A percentile compares a stretch with the other conserved stretches of the same genome.
These are phyloP conservation scores for Leptothorax acervorum DNA, from an alignment of 2,888 invertebrate genomes.

Conservation along the genomic window DNA sequence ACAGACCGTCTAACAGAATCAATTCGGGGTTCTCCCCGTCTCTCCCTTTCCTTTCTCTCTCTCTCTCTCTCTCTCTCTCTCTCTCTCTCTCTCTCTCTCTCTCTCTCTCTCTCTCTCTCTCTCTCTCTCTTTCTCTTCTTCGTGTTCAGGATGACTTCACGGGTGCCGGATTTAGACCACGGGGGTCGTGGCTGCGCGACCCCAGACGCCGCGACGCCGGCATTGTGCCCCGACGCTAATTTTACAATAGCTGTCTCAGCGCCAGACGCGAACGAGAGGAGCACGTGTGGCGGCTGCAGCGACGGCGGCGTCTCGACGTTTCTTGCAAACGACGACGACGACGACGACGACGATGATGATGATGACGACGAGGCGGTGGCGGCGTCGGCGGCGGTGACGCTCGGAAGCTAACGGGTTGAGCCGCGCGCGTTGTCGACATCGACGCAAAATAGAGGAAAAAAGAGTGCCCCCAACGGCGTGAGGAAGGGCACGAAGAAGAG, in stretches of 20 bases:
- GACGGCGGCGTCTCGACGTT: slow-evolving; percentile 65
- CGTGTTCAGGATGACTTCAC: slow-evolving; percentile 62
- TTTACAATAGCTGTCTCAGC: slow-evolving; percentile 83
- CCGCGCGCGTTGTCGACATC: slow-evolving; percentile 52
- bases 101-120: not conserved
- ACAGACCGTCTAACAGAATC: slow-evolving; percentile 73
- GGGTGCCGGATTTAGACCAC: slow-evolving; percentile 82
- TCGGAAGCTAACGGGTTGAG: slow-evolving; percentile 62
- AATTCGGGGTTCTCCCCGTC: slow-evolving; percentile 61
- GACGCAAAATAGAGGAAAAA: slow-evolving; percentile 55
- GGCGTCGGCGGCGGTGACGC: not conserved
- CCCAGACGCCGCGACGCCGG: slow-evolving; percentile 84
- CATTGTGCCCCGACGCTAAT: slow-evolving; percentile 85
- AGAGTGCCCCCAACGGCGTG: not conserved
- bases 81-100: not conserved
- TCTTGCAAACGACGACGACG: slow-evolving; percentile 53
- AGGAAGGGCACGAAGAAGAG: slow-evolving; percentile 13
- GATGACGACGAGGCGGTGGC: not conserved
- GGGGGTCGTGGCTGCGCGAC: slow-evolving; percentile 83
- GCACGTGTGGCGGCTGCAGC: slow-evolving; percentile 63
- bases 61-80: slow-evolving; percentile 6
- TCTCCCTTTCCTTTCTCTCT: not conserved
- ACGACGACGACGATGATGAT: not conserved
- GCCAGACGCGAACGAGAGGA: slow-evolving; percentile 66
- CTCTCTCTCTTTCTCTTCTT: slow-evolving; percentile 47